A percentile compares a stretch with the other conserved stretches of the same genome.
These are phyloP conservation scores for Antechinus stuartii DNA, from an alignment of 2,113 vertebrate genomes.

Conservation along the genomic window DNA sequence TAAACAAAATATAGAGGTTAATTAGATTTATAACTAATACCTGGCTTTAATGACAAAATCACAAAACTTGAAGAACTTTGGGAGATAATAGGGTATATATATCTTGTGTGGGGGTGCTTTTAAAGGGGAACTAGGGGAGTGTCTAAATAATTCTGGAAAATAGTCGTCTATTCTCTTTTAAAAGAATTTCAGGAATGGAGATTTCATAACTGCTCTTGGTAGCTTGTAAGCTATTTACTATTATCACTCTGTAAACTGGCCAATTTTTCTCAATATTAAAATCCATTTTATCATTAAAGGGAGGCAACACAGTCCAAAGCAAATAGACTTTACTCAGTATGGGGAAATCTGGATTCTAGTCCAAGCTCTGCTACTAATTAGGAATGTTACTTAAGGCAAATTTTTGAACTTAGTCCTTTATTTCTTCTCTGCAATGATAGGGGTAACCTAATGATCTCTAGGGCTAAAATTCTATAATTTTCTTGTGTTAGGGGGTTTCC, in stretches of 20 bases:
- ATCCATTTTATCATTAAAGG: neutral
- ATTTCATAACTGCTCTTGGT: neutral
- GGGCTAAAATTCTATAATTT: neutral
- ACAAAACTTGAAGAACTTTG: neutral
- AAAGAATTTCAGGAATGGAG: neutral
- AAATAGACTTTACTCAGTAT: neutral
- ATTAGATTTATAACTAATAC: constrained; percentile 30
- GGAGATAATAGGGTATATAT: neutral
- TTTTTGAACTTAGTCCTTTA: neutral
- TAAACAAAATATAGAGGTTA: constrained; percentile 1
- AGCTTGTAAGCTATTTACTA: neutral
- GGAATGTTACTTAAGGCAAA: neutral
- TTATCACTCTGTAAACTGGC: neutral
- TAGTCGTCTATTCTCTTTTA: neutral
- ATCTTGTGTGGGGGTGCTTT: neutral
- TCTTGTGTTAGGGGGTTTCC: neutral
- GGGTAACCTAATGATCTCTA: neutral
- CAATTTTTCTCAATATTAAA: neutral
- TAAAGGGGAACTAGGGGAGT: neutral
- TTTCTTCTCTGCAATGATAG: neutral
- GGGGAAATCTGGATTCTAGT: neutral
- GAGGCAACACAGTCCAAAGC: neutral
- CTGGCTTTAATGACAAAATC: constrained; percentile 33
- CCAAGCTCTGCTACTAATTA: neutral
- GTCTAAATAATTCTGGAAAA: neutral